These are phyloP conservation scores for Actenoides lindsayi DNA, from an alignment of 2,113 vertebrate species.

Conservation along the genomic window DNA sequence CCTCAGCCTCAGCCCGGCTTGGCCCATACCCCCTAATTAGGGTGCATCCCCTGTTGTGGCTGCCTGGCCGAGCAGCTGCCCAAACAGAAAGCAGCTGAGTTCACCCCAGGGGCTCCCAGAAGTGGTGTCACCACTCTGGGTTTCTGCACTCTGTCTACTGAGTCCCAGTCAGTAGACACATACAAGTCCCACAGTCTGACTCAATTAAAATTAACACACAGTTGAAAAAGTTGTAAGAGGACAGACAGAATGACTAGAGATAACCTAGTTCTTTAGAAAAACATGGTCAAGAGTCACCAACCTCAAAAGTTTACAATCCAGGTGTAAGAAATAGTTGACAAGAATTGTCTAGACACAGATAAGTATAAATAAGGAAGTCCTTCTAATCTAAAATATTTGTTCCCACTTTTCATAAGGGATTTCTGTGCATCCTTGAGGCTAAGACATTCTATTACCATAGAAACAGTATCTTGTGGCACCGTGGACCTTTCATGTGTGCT, in stretches of 20 bases:
- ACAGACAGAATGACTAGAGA: neutral
- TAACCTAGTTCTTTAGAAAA: neutral
- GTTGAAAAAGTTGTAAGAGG: neutral
- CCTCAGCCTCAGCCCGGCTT: neutral
- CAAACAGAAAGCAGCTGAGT: neutral
- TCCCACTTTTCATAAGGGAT: neutral
- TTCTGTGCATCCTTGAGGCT: neutral
- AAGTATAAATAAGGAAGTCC: neutral
- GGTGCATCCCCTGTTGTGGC: neutral
- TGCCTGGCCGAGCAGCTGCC: neutral
- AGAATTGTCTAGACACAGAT: neutral
- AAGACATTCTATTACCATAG: conserved; percentile 45
- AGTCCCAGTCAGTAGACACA: neutral
- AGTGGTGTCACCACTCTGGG: neutral
- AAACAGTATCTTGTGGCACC: conserved; percentile 31
- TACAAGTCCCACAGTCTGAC: neutral
- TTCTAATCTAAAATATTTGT: neutral
- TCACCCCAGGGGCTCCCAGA: neutral
- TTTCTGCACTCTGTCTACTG: neutral
- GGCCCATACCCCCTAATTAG: neutral
- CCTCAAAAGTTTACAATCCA: neutral
- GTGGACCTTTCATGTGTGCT: conserved; percentile 23
- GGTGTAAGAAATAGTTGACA: neutral
- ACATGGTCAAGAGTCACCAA: neutral
- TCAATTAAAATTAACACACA: neutral